Base-by-base conservation (phyloP, 2,113 vertebrate genomes). In the Cyanoramphus novaezelandiae region DNA sequence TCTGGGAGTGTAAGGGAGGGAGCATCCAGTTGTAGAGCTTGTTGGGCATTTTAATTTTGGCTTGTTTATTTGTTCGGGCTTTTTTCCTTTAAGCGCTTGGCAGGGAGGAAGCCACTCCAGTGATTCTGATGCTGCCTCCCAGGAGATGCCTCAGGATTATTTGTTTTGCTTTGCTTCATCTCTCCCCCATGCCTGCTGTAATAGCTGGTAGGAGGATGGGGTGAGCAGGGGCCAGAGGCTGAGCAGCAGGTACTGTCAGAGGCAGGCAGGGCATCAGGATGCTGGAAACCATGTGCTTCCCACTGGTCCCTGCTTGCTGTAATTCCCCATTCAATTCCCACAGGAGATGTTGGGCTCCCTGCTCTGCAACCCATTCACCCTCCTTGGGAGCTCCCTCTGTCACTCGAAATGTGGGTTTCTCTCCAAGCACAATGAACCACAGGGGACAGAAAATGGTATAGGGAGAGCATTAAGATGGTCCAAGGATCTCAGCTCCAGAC, bases 11-110 rank as follows among this genome's bases (percentile, higher is more conserved):
- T 49, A 57, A 81, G 21, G 3, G 16, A 74, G 50, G 53, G n/a
- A 91, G 59, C 41, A 74, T n/a, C 12, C 53, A 67, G 35, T 15
- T 65, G 31, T 65, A 53, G 69, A 60, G 28, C 25, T 86, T 76
- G 52, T 43, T 1, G 4, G 27, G 86, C 53, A 94, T 91, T 93
- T 94, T 86, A 79, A 82, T 88, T 90, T 76, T 69, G 63, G n/a
- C 39, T 72, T 82, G n/a, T 83, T 90, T 88, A 69, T 83, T 72
- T 67, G 52, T 44, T 76, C 16, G 8, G 57, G 33, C 5, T 86
- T 93, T 31, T 71, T 88, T 90, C 47, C n/a, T 53, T 71, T 10
- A 55, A 83, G 39, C 13, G 16, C n/a, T 83, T 95, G 83, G 83
- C 89, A 93, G 2, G 0, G 53, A 81, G 37, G 28, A 95, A 86